Evolutionary conservation across 30 jellyfish, hydroid and myxozoan genomes (phyloP), one percentile per base, ranked within the genome.

Genomic region (Pseudorhiza aurosa): DNA sequence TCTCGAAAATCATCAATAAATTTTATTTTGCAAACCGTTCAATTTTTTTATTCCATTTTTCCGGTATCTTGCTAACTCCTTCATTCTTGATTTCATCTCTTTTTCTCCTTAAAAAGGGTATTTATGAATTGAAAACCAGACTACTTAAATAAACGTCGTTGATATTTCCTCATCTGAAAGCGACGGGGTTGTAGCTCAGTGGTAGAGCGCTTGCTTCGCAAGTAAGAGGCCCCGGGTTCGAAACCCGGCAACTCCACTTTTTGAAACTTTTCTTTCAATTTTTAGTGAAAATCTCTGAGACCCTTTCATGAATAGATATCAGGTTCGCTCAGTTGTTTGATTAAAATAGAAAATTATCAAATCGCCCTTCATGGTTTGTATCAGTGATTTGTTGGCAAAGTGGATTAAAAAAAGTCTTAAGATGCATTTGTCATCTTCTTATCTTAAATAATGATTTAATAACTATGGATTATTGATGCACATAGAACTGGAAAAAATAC

Each of bases 171-270:
- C 31, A 39, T 12, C 12, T 7, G 50, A 39, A 5, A 12, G 50
- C 18, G 31, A 8, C 75, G 97, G 97, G 97, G 97, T 93, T 89
- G 97, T 89, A 89, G 97, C 97, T 89, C 97, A 89, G 97, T 83
- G 97, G 97, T 89, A 89, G 97, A 89, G 97, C 97, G 97, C 97
- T 89, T 92, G 97, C 97, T 89, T 89, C 87, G 97, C 97, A 89
- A 82, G 97, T 92, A 92, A 89, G 97, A 89, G 95, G 97, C 97
- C 97, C 97, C 96, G 97, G 97, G 97, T 89, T 89, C 97, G 95
- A 89, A 77, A 70, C 97, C 97, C 97, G 96, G 97, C 97, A 81
- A 93, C 97, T 89, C 97, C 97, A 89, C 18, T 30, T 51, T 65
- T 15, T 69, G n/a, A n/a, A n/a, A n/a, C n/a, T n/a, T n/a, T n/a